Percentiles rank a stretch among this genome's conserved stretches.
Evolutionary conservation across 2,888 invertebrate genomes (phyloP).

Genomic region (Epinotia ramella): DNA sequence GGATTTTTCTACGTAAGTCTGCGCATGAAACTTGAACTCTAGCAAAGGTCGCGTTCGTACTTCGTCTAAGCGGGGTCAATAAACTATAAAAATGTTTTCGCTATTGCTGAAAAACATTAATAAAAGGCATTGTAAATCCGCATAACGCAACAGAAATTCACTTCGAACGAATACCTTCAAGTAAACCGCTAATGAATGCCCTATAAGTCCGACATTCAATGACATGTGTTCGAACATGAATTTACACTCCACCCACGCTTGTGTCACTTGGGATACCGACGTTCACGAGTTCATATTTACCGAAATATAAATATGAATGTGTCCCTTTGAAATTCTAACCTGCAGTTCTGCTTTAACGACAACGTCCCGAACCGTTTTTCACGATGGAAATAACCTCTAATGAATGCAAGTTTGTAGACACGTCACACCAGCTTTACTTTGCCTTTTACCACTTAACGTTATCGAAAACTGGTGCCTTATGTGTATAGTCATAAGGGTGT

Average conservation of each 20-base stretch:
- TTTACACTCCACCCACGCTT: constrained; percentile 17
- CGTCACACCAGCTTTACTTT: constrained; percentile 52
- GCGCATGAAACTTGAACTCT: constrained; percentile 42
- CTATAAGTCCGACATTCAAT: constrained; percentile 12
- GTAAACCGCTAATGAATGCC: constrained; percentile 16
- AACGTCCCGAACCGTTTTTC: constrained; percentile 63
- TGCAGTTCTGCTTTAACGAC: constrained; percentile 62
- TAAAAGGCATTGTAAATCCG: constrained; percentile 7
- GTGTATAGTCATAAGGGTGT: constrained; percentile 63
- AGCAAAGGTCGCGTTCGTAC: constrained; percentile 32
- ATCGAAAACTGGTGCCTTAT: constrained; percentile 47
- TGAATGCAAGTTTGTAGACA: constrained; percentile 62
- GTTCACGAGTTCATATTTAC: constrained; percentile 47
- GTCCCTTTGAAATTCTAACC: constrained; percentile 61
- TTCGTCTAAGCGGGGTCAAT: constrained; percentile 29
- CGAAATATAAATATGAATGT: constrained; percentile 49
- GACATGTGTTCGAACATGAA: neutral
- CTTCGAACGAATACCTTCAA: constrained; percentile 1
- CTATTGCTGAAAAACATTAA: constrained; percentile 3
- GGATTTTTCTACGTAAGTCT: constrained; percentile 31
- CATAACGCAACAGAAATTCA: constrained; percentile 12
- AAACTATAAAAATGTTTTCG: constrained; percentile 24
- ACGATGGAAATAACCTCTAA: constrained; percentile 71
- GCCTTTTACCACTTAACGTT: constrained; percentile 46
- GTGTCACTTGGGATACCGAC: constrained; percentile 22